These are phyloP conservation scores for Hololepta plana DNA, from an alignment of 2,888 invertebrate species.

Conservation along the genomic window DNA sequence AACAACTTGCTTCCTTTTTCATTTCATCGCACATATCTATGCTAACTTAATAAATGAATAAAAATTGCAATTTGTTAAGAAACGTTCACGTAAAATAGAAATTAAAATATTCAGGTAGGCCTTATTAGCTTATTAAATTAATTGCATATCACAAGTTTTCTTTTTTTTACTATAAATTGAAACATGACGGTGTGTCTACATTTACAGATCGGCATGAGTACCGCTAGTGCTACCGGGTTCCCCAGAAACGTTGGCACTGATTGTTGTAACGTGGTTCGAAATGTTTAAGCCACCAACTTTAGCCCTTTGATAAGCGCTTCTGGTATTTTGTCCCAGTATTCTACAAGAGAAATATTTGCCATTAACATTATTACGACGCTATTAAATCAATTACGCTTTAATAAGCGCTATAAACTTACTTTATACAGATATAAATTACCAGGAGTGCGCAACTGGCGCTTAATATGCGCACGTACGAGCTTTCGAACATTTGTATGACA, in stretches of 20 bases:
- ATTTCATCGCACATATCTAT: too few relatives aligned
- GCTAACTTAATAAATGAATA: too few relatives aligned
- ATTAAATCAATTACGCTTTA: neutral
- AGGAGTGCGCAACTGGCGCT: constrained; percentile 68
- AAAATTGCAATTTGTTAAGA: too few relatives aligned
- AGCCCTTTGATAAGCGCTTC: constrained; percentile 79
- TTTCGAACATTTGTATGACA: constrained; percentile 56
- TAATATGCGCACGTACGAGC: constrained; percentile 59
- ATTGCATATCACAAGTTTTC: too few relatives aligned
- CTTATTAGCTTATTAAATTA: too few relatives aligned
- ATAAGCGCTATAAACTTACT: constrained; percentile 30
- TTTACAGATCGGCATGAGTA: constrained; percentile 15
- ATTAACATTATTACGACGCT: neutral
- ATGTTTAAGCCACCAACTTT: constrained; percentile 77
- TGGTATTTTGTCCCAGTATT: constrained; percentile 71
- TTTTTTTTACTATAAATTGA: too few relatives aligned
- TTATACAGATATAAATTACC: constrained; percentile 68
- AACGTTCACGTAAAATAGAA: too few relatives aligned
- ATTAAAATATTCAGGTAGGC: too few relatives aligned
- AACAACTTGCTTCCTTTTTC: too few relatives aligned
- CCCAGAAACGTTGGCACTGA: constrained; percentile 33
- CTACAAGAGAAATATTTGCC: constrained; percentile 30
- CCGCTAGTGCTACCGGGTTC: constrained; percentile 23
- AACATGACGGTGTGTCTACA: too few relatives aligned
- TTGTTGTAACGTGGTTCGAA: constrained; percentile 30